Evolutionary conservation across 1,140 invertebrate genomes (phyloP), one percentile per base, ranked within the genome.

Genomic region (Ceratoteleas bidentatus): DNA sequence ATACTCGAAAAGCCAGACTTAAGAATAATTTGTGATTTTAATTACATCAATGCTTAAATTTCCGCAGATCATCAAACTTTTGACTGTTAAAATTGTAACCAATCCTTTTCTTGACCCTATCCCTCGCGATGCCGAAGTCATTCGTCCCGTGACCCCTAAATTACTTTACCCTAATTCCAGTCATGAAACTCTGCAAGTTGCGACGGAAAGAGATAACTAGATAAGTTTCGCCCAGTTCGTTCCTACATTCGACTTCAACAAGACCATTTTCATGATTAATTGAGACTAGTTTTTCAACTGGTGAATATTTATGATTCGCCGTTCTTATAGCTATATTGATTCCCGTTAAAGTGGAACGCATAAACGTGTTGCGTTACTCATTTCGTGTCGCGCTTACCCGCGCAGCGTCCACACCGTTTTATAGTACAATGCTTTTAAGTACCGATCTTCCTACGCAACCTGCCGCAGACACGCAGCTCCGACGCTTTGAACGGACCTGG

Each of bases 381-480:
- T 69, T 80, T 74, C 69, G 64, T 80, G 77, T 80, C 77, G 36
- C 49, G 65, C 57, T 70, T 74, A 58, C 52, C 57, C 38, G 50
- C 16, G 11, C 38, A 50, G 56, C 64, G 58, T 69, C 64, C 47
- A 52, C 50, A 64, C 49, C 64, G 60, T 57, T 73, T 73, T 66
- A 80, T 69, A 69, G 62, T 74, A 80, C 77, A 80, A 80, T 80
- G 64, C 40, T 57, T 74, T 74, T 69, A 80, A 74, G 60, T 62
- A 64, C 69, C 38, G 69, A 73, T 68, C 77, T 68, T 80, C 77
- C 77, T 80, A 80, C 77, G 69, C 77, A 80, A 80, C 69, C 58
- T 80, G 77, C 57, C 36, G 14, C 56, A 65, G 66, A 77, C 64
- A 61, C 14, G 54, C 50, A 60, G 16, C 34, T 57, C 14, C 33